Evolutionary conservation across 2,888 invertebrate genomes (phyloP), one percentile per base, ranked within the genome.

Genomic region (Steinernema scapterisci): DNA sequence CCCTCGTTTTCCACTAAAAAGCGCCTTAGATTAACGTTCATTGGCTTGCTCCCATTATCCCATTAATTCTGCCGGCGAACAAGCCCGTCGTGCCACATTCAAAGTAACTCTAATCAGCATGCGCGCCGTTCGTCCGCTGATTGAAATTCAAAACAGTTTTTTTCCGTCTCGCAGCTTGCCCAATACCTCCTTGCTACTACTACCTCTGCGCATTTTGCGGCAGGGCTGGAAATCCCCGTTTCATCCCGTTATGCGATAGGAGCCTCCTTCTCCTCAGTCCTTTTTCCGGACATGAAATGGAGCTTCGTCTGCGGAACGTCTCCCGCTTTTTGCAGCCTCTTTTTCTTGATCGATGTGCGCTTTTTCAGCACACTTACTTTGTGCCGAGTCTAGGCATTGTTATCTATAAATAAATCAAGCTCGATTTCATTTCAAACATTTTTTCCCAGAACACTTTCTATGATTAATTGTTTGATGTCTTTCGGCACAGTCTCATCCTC

Each of bases 401-500:
- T 54, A 16, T 63, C 63, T 63, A 63, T 63, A 63, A 63, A 63
- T 63, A 63, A 63, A 31, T 63, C 63, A 63, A 27, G 63, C 63
- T 63, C 31, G 31, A 63, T 63, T 31, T 38, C 25, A 27, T 16
- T 27, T n/a, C 38, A 1, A 63, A 31, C 27, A 5, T 31, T 63
- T 63, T 63, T 63, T 63, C 21, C 21, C 23, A 27, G 31, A 25
- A 38, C 38, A 16, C 13, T 16, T 16, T 2, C 27, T 63, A 63
- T 63, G 63, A 63, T 63, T 63, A 63, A 63, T 63, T 38, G 63
- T 63, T 6, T 63, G 63, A 63, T 63, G 63, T 13, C 38, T 63
- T 63, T 63, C 63, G 63, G 63, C 63, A 63, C 63, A 63, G 63
- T 63, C 52, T 48, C 48, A 19, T 16, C 48, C 6, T 16, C 51